Conservation (phyloP, 2,113 vertebrate genomes). For the Eulemur rufifrons region DNA sequence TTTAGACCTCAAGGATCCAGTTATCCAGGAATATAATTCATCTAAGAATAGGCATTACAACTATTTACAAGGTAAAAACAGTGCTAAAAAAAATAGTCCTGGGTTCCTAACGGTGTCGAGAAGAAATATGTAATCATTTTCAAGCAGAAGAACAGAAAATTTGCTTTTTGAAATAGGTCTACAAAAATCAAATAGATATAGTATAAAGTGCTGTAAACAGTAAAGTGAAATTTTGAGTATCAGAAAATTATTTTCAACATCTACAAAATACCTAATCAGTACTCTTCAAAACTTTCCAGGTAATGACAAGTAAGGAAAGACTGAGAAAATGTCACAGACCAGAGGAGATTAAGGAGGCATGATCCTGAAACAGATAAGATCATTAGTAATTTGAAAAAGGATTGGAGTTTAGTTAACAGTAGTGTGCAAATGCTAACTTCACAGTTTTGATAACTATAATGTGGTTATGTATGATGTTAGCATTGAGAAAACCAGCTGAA, state of each 20-base stretch:
- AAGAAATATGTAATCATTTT: background rate
- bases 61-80: background rate
- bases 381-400: background rate
- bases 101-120: background rate
- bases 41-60: background rate
- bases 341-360: background rate
- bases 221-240: background rate
- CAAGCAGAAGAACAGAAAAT: background rate
- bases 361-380: background rate
- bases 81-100: background rate
- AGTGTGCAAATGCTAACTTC: background rate
- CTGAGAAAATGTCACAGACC: background rate
- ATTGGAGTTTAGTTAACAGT: background rate
- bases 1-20: background rate
- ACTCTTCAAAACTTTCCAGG: background rate
- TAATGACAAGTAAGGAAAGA: background rate
- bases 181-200: background rate
- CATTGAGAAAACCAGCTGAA: background rate
- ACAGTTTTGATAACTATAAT: background rate
- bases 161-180: background rate
- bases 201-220: background rate
- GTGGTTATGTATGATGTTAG: background rate
- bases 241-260: background rate
- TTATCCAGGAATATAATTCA: background rate
- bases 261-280: background rate